phyloP scores from a whole-genome alignment of 2,888 invertebrate species.

The Noctuana brunneofusca region DNA sequence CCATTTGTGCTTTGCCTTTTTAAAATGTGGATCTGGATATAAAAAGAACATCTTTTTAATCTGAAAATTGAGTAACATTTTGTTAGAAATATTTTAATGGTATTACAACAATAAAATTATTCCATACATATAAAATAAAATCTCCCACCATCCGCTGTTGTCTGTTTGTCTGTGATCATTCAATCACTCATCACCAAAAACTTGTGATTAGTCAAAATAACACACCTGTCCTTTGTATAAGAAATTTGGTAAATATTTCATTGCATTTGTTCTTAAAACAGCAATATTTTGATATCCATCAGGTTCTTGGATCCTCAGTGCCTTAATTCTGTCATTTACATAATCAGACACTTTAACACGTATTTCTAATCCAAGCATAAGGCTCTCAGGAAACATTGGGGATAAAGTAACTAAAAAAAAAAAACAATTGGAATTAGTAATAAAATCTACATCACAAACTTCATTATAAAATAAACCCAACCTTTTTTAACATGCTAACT shows the following conservation, averaged over 20 bases:
- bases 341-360: constrained; percentile 99
- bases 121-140: no score
- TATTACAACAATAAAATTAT: no score
- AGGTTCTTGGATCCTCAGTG: constrained; percentile 89
- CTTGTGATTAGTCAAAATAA: not conserved
- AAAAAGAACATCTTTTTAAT: constrained; percentile 98
- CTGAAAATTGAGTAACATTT: constrained; percentile 63
- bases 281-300: constrained; percentile 95
- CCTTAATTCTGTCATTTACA: constrained; percentile 96
- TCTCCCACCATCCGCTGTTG: no score
- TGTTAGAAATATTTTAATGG: no score
- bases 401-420: constrained; percentile 91
- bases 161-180: no score
- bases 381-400: constrained; percentile 92
- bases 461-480: no score
- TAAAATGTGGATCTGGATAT: constrained; percentile 99
- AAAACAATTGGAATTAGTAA: not conserved
- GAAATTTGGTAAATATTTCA: constrained; percentile 99
- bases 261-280: constrained; percentile 97
- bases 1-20: constrained; percentile 99
- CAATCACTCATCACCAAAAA: no score
- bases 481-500: no score
- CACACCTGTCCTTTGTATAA: constrained; percentile 95
- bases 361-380: constrained; percentile 98
- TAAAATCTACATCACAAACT: not conserved